A percentile compares a stretch with the other conserved stretches of the same genome.
These are phyloP conservation scores for Castor canadensis DNA, from an alignment of 2,113 vertebrate species.

Conservation along the genomic window DNA sequence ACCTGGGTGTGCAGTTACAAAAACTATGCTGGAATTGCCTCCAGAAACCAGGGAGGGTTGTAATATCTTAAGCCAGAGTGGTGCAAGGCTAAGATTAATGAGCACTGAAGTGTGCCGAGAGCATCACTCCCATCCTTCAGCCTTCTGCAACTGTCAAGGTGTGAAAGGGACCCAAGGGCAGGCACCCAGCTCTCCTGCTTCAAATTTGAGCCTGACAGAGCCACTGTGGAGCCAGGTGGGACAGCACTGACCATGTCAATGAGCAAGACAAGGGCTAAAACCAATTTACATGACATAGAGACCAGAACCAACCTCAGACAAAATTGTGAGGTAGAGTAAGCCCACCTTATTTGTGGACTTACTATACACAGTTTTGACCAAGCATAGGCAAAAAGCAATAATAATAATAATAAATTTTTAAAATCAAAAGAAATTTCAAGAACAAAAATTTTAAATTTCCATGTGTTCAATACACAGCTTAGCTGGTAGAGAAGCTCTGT, in stretches of 20 bases:
- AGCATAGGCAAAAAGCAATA: too few relatives aligned
- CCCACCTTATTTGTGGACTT: too few relatives aligned
- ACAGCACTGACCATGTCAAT: background rate
- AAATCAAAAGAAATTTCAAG: too few relatives aligned
- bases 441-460: too few relatives aligned
- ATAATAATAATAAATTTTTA: too few relatives aligned
- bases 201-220: background rate
- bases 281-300: background rate
- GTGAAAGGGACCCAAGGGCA: too few relatives aligned
- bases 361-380: too few relatives aligned
- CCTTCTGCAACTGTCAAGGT: background rate
- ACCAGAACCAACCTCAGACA: background rate
- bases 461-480: too few relatives aligned
- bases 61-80: background rate
- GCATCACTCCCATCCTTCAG: too few relatives aligned
- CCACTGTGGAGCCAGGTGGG: background rate
- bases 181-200: background rate
- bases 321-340: background rate
- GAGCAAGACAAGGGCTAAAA: background rate
- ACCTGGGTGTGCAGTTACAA: background rate
- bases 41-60: background rate
- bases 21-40: background rate
- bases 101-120: background rate
- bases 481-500: too few relatives aligned
- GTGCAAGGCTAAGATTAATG: background rate